Conservation (phyloP, 2,888 invertebrate species). For the Sesamia inferens region DNA sequence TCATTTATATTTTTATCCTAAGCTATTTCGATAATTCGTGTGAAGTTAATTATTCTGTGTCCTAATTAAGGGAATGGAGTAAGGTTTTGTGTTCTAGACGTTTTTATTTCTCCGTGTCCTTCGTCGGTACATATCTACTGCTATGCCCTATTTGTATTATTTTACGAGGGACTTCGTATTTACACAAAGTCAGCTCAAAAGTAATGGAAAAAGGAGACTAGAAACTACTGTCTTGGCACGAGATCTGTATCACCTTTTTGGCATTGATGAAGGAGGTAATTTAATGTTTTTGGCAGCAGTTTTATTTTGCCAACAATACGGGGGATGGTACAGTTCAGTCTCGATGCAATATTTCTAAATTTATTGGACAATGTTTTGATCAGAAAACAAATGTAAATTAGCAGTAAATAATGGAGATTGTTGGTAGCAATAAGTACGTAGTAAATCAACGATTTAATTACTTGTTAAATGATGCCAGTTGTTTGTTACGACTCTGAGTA, state of each 20-base stretch:
- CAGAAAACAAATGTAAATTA: slow-evolving; percentile 1
- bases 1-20: slow-evolving; percentile 21
- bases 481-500: slow-evolving; percentile 29
- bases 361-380: slow-evolving; percentile 10
- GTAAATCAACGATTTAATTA: slow-evolving; percentile 43
- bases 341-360: slow-evolving; percentile 7
- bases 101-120: slow-evolving; percentile 28
- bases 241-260: slow-evolving; percentile 28
- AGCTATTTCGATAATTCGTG: slow-evolving; percentile 11
- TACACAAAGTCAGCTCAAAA: background rate
- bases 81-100: slow-evolving; percentile 31
- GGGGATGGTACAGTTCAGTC: background rate
- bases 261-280: slow-evolving; percentile 15
- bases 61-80: slow-evolving; percentile 52
- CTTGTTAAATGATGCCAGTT: slow-evolving; percentile 37
- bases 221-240: slow-evolving; percentile 26
- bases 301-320: slow-evolving; percentile 20
- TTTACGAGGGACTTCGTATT: slow-evolving; percentile 8
- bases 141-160: background rate
- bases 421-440: background rate
- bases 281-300: slow-evolving; percentile 29
- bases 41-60: slow-evolving; percentile 19
- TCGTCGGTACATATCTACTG: slow-evolving; percentile 32
- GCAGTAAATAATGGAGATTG: background rate
- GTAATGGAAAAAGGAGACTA: background rate